A percentile compares a stretch with the other conserved stretches of the same genome.
These are phyloP conservation scores for Xylota segnis DNA, from an alignment of 2,888 invertebrate species.

Conservation along the genomic window DNA sequence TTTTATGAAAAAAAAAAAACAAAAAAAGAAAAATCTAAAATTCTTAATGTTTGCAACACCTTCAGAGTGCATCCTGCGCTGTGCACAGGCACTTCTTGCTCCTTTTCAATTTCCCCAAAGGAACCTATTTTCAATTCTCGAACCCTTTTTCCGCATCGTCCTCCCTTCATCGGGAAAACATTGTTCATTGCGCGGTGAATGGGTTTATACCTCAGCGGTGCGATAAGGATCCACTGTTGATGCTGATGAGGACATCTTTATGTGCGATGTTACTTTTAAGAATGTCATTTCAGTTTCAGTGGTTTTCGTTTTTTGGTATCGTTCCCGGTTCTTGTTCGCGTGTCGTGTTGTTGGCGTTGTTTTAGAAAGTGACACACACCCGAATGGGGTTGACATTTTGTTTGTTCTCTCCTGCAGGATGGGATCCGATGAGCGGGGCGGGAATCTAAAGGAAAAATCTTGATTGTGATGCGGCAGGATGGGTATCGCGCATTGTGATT, in stretches of 20 bases:
- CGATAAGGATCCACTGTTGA: conserved; percentile 44
- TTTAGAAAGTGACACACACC: conserved; percentile 42
- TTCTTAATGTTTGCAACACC: conserved; percentile 36
- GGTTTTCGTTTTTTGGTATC: conserved; percentile 42
- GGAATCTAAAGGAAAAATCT: conserved; percentile 7
- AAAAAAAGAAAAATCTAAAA: conserved; percentile 47
- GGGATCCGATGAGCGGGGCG: background rate
- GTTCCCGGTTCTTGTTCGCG: background rate
- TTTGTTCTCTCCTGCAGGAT: conserved; percentile 41
- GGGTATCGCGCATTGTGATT: conserved; percentile 58
- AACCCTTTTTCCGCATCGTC: background rate
- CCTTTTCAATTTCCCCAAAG: conserved; percentile 66
- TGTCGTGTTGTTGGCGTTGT: background rate
- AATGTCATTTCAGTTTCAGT: conserved; percentile 46
- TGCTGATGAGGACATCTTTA: conserved; percentile 46
- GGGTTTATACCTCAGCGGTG: conserved; percentile 45
- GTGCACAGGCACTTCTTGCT: conserved; percentile 41
- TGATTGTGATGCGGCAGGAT: conserved; percentile 3
- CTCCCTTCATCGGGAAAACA: conserved; percentile 42
- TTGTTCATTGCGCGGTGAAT: conserved; percentile 27
- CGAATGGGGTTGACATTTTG: conserved; percentile 61
- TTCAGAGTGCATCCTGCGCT: conserved; percentile 42
- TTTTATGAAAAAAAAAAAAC: too few species aligned
- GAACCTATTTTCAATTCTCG: conserved; percentile 45
- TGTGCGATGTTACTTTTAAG: conserved; percentile 56